These are phyloP conservation scores for Philereme vetulata DNA, from an alignment of 2,888 invertebrate species.

Conservation along the genomic window DNA sequence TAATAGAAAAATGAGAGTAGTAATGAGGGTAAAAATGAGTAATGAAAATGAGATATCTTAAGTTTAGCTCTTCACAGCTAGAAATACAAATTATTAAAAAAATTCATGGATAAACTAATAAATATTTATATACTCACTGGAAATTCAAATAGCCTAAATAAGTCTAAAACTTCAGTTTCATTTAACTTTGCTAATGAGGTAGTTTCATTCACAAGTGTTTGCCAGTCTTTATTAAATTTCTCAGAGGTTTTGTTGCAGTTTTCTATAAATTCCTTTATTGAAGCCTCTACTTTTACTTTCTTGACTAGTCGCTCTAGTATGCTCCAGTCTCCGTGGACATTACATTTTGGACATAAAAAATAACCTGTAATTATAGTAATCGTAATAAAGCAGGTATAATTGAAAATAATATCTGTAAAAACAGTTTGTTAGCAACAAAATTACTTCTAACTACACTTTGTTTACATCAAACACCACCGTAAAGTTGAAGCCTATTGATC, in stretches of 20 bases:
- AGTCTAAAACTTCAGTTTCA: constrained; percentile 66
- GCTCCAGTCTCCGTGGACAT: constrained; percentile 86
- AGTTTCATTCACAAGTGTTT: constrained; percentile 67
- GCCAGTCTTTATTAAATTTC: constrained; percentile 76
- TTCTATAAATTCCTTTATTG: constrained; percentile 64
- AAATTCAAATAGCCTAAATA: constrained; percentile 83
- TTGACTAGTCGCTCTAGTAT: constrained; percentile 81
- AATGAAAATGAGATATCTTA: too few relatives aligned
- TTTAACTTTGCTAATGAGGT: constrained; percentile 69
- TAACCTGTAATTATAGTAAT: constrained; percentile 77
- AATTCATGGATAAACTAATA: too few relatives aligned
- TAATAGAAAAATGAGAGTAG: background rate
- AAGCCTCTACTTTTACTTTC: constrained; percentile 63
- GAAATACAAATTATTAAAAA: too few relatives aligned
- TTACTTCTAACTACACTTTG: too few relatives aligned
- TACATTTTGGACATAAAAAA: constrained; percentile 88
- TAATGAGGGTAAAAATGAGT: too few relatives aligned
- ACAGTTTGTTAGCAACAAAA: too few relatives aligned
- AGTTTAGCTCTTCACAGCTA: too few relatives aligned
- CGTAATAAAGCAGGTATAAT: background rate
- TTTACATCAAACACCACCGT: too few relatives aligned
- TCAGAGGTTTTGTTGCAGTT: constrained; percentile 59
- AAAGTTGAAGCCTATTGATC: too few relatives aligned
- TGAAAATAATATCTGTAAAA: too few relatives aligned
- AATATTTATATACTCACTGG: constrained; percentile 70